phyloP scores from a whole-genome alignment of 1,140 invertebrate species.

The Drosophila ogumai region DNA sequence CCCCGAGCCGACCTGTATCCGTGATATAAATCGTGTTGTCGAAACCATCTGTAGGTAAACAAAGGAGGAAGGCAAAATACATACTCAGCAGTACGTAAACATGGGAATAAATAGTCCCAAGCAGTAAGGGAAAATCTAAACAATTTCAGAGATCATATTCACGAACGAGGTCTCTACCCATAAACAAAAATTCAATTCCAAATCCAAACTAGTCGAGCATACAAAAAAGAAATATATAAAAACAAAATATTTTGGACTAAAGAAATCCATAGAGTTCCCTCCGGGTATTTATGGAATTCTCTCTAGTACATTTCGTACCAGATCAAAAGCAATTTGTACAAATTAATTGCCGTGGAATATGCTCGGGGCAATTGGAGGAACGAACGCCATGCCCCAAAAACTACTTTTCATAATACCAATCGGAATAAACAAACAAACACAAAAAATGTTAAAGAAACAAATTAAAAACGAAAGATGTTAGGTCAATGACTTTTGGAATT shows the following conservation, averaged over 20 bases:
- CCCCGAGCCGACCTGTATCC: constrained; percentile 43
- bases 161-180: constrained; percentile 18
- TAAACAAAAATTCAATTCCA: constrained; percentile 41
- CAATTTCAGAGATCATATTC: constrained; percentile 38
- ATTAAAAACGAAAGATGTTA: not conserved
- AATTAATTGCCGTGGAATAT: constrained; percentile 38
- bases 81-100: constrained; percentile 46
- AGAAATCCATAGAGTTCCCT: not conserved
- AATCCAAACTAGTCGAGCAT: constrained; percentile 42
- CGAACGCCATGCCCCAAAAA: constrained; percentile 7
- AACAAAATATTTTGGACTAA: constrained; percentile 1
- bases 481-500: constrained; percentile 3
- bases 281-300: constrained; percentile 40
- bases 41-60: constrained; percentile 70
- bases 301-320: constrained; percentile 23
- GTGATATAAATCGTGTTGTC: constrained; percentile 69
- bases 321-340: constrained; percentile 52
- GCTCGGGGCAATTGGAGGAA: constrained; percentile 17
- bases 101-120: constrained; percentile 37
- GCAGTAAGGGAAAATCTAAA: constrained; percentile 5
- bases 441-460: not conserved
- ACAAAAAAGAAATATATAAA: constrained; percentile 8
- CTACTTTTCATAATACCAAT: constrained; percentile 12
- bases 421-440: constrained; percentile 27
- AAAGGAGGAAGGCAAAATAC: constrained; percentile 29